phyloP scores from a whole-genome alignment of 2,888 invertebrate species.

The Aphidius colemani region DNA sequence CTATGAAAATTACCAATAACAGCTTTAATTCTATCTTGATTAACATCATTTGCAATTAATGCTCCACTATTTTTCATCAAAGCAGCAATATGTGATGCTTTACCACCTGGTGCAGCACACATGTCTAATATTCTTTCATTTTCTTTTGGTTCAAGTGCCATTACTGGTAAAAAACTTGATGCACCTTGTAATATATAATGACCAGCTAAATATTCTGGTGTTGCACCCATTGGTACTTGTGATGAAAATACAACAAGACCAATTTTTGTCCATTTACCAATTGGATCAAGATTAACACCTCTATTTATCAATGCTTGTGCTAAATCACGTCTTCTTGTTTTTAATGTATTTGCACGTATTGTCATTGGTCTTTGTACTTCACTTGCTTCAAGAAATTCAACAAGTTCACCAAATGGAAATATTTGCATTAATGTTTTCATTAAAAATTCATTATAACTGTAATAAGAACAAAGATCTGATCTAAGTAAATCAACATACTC shows the following conservation, averaged over 20 bases:
- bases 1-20: slow-evolving; percentile 96
- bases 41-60: slow-evolving; percentile 94
- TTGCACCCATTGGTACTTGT: slow-evolving; percentile 96
- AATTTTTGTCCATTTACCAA: slow-evolving; percentile 98
- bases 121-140: slow-evolving; percentile 94
- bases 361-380: slow-evolving; percentile 94
- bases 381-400: slow-evolving; percentile 95
- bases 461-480: slow-evolving; percentile 89
- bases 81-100: slow-evolving; percentile 96
- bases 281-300: slow-evolving; percentile 97
- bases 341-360: slow-evolving; percentile 93
- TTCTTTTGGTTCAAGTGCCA: slow-evolving; percentile 96
- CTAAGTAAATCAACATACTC: slow-evolving; percentile 83
- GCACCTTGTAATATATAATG: slow-evolving; percentile 97
- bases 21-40: slow-evolving; percentile 86
- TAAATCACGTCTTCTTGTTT: slow-evolving; percentile 87
- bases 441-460: slow-evolving; percentile 95
- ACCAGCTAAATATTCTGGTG: slow-evolving; percentile 98
- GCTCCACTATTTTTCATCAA: slow-evolving; percentile 98
- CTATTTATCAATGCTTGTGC: slow-evolving; percentile 90
- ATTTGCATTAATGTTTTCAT: slow-evolving; percentile 91
- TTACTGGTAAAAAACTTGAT: slow-evolving; percentile 95
- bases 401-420: slow-evolving; percentile 82
- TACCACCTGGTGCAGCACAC: slow-evolving; percentile 98
- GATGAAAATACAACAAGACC: slow-evolving; percentile 96